Percentiles rank a stretch among this genome's conserved stretches.
These are phyloP conservation scores for Corythaixoides concolor DNA, from an alignment of 2,113 vertebrate species.

Conservation along the genomic window DNA sequence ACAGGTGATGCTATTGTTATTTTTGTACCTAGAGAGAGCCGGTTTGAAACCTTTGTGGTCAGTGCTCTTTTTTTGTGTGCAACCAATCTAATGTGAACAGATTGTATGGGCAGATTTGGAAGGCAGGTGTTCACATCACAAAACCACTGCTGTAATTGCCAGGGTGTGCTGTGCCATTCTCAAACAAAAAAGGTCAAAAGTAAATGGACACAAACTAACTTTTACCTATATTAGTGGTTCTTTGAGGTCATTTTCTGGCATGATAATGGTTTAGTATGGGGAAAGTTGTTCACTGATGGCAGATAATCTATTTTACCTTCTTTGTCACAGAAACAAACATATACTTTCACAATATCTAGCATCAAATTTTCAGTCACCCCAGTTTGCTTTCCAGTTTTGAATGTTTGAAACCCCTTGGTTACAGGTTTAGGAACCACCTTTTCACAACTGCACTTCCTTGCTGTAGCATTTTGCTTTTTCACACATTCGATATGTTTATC, in stretches of 20 bases:
- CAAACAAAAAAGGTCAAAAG: background rate
- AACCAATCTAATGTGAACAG: constrained; percentile 17
- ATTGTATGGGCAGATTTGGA: constrained; percentile 43
- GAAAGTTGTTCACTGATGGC: background rate
- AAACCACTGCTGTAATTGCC: constrained; percentile 21
- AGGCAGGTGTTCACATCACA: constrained; percentile 53
- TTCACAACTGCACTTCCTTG: background rate
- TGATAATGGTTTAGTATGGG: background rate
- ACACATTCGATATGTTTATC: fast-evolving
- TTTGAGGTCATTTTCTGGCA: background rate
- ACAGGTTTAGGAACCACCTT: constrained; percentile 41
- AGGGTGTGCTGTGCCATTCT: background rate
- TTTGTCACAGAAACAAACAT: background rate
- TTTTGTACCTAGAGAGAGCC: constrained; percentile 53
- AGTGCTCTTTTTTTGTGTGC: background rate
- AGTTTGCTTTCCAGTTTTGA: constrained; percentile 49
- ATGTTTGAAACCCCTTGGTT: constrained; percentile 33
- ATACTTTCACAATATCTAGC: background rate
- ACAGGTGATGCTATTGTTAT: constrained; percentile 67
- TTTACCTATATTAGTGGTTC: background rate
- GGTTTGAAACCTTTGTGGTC: constrained; percentile 44
- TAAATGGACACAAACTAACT: background rate
- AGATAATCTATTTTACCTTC: background rate
- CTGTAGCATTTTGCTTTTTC: background rate
- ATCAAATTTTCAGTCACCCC: background rate